Percentiles rank a stretch among this genome's conserved stretches.
Evolutionary conservation across 2,113 vertebrate species (phyloP).

Genomic region (Tachysurus vachellii): DNA sequence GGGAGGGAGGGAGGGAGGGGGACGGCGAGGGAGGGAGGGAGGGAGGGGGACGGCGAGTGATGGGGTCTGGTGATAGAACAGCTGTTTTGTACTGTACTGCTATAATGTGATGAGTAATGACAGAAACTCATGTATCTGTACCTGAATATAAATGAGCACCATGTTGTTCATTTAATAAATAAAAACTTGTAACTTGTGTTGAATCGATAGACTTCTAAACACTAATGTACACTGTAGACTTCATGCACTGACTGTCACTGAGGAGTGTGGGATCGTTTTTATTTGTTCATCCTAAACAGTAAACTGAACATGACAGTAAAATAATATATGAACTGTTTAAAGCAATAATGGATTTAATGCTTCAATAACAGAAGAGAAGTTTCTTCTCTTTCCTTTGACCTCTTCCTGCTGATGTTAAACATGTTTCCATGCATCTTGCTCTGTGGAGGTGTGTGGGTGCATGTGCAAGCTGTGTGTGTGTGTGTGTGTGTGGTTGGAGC

Average conservation of each 20-base stretch:
- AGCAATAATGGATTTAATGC: too few species aligned
- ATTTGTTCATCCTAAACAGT: too few species aligned
- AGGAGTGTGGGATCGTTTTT: too few species aligned
- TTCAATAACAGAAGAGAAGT: too few species aligned
- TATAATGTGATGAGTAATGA: background rate
- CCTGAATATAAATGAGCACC: background rate
- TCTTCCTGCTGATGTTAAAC: background rate
- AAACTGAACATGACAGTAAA: background rate
- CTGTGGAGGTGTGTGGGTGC: conserved; percentile 25
- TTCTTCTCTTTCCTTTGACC: background rate
- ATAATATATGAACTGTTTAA: background rate
- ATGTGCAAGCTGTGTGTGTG: background rate
- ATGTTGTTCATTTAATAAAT: background rate
- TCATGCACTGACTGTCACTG: background rate
- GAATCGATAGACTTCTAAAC: background rate
- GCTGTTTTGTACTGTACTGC: background rate
- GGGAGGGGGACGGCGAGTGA: too few species aligned
- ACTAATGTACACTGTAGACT: background rate
- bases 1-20: background rate
- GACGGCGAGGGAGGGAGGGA: too few species aligned
- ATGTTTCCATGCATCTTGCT: background rate
- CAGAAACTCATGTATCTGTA: background rate
- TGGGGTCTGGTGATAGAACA: background rate
- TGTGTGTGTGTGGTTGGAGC: conserved; percentile 8
- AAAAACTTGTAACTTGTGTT: background rate